Percentiles rank a stretch among this genome's conserved stretches.
Conservation (phyloP, 2,797 vertebrate genomes). For the Ibycter americanus region DNA sequence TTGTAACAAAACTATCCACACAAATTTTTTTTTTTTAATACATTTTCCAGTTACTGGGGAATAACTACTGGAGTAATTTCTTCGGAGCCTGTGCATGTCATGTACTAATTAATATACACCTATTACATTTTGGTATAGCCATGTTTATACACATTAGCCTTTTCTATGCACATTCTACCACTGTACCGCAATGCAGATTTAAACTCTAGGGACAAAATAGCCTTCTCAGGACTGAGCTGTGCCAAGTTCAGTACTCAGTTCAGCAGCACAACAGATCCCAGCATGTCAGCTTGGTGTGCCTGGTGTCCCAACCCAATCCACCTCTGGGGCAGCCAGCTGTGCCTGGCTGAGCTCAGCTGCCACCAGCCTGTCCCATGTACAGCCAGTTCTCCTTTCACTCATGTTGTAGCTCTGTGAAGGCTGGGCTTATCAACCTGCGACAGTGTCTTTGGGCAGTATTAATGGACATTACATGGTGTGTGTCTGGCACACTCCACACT, state of each 20-base stretch:
- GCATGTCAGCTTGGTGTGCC: neutral
- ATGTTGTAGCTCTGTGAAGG: neutral
- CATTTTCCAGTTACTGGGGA: slow-evolving; percentile 43
- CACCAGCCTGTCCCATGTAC: neutral
- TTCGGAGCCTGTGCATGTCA: neutral
- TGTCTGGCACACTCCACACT: neutral
- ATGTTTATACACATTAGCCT: neutral
- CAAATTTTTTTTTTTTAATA: slow-evolving; percentile 30
- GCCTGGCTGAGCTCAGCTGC: neutral
- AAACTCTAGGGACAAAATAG: neutral
- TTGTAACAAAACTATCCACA: slow-evolving; percentile 68
- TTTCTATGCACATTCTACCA: neutral
- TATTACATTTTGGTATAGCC: neutral
- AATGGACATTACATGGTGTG: neutral
- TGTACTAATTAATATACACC: neutral
- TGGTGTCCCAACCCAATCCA: rapidly evolving
- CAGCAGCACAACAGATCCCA: neutral
- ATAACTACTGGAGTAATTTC: slow-evolving; percentile 9
- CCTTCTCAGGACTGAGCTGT: neutral
- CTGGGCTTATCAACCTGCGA: neutral
- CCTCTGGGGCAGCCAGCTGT: neutral
- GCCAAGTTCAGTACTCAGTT: neutral
- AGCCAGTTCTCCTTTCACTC: neutral
- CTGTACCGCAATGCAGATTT: neutral
- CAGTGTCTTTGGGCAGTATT: neutral